Evolutionary conservation across 2,113 vertebrate species (phyloP).

Genomic region (Mesocricetus auratus): DNA sequence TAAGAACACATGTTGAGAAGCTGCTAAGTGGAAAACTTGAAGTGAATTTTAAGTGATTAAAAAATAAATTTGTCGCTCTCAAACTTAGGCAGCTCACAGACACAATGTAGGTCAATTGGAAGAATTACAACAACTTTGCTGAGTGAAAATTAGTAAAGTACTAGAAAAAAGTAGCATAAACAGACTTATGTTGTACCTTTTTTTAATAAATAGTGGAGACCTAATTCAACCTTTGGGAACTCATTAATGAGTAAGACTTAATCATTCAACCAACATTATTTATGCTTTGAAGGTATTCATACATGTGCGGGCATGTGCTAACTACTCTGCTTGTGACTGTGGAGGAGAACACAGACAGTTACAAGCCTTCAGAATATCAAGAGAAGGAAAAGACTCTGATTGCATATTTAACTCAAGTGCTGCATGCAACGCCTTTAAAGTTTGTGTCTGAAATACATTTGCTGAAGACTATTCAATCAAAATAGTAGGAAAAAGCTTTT

Average conservation of each 20-base stretch:
- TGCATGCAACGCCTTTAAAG: neutral
- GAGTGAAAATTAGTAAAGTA: neutral
- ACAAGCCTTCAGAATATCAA: neutral
- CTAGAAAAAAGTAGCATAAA: neutral
- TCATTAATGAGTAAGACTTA: neutral
- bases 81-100: neutral
- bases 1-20: neutral
- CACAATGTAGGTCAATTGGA: neutral
- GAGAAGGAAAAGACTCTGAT: neutral
- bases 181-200: neutral
- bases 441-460: neutral
- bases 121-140: neutral
- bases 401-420: neutral
- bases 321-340: neutral
- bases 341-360: neutral
- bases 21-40: neutral
- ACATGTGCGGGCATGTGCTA: neutral
- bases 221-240: neutral
- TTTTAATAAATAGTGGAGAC: neutral
- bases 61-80: neutral
- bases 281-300: neutral
- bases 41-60: conserved; percentile 23
- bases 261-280: neutral
- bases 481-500: neutral
- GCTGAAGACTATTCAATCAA: neutral